Conservation (phyloP, 64 coral and sea anemone species). For the Montipora foliosa region DNA sequence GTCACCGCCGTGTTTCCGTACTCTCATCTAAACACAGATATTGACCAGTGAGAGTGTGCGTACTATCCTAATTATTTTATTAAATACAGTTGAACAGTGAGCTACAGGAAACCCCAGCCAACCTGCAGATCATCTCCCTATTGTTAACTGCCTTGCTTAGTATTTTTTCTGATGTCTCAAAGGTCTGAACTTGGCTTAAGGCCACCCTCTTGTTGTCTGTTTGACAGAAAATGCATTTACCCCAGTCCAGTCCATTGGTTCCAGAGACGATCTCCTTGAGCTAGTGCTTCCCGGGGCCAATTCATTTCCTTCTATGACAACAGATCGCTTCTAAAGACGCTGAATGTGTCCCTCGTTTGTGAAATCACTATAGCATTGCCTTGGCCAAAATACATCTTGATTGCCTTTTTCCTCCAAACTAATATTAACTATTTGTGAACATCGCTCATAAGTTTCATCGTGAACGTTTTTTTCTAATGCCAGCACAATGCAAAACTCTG, state of each 20-base stretch:
- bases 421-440: not conserved
- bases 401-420: not conserved
- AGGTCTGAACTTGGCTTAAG: slow-evolving; percentile 33
- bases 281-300: not conserved
- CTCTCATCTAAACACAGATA: too few relatives aligned
- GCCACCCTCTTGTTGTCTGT: not conserved
- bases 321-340: slow-evolving; percentile 42
- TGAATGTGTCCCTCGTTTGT: slow-evolving; percentile 62
- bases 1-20: too few relatives aligned
- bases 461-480: slow-evolving; percentile 35
- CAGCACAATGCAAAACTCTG: slow-evolving; percentile 49
- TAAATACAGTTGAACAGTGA: too few relatives aligned
- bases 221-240: not conserved
- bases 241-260: slow-evolving; percentile 7
- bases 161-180: slow-evolving; percentile 41
- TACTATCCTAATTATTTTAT: too few relatives aligned
- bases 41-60: too few relatives aligned
- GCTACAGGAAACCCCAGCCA: not conserved
- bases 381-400: slow-evolving; percentile 69
- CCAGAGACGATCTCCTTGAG: slow-evolving; percentile 38
- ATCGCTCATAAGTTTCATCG: not conserved
- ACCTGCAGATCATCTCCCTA: slow-evolving; percentile 6
- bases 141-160: not conserved
- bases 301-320: not conserved
- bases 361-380: slow-evolving; percentile 72